A percentile compares a stretch with the other conserved stretches of the same genome.
phyloP scores from a whole-genome alignment of 2,888 invertebrate species.

The Folsomia candida region DNA sequence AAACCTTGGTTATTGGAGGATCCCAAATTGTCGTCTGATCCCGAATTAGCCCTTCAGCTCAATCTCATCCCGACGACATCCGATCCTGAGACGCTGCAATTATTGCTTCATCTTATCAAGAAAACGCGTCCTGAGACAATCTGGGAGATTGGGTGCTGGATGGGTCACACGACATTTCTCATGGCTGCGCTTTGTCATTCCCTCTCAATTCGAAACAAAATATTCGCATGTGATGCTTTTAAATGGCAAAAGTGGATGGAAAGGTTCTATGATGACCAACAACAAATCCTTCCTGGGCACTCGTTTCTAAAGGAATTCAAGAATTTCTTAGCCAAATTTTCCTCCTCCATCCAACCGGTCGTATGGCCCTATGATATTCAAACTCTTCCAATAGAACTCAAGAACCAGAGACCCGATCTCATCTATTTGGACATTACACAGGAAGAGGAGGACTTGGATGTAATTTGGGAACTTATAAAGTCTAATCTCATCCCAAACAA shows the following conservation, averaged over 20 bases:
- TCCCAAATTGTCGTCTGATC: no score
- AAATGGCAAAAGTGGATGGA: constrained; percentile 39
- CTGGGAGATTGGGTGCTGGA: constrained; percentile 42
- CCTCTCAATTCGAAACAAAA: neutral
- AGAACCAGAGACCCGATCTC: constrained; percentile 26
- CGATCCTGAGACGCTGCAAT: constrained; percentile 33
- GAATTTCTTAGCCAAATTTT: constrained; percentile 1
- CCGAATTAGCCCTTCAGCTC: no score
- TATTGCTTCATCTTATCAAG: constrained; percentile 29
- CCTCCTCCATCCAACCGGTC: constrained; percentile 20
- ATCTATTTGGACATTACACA: constrained; percentile 38
- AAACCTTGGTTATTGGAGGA: constrained; percentile 27
- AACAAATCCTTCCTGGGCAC: constrained; percentile 18
- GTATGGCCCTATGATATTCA: constrained; percentile 34
- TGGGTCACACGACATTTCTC: constrained; percentile 29
- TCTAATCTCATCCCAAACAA: constrained; percentile 23
- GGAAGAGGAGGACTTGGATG: constrained; percentile 31
- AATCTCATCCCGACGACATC: constrained; percentile 35
- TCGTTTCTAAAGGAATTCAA: constrained; percentile 22
- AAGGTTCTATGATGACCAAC: neutral
- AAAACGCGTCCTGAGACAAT: constrained; percentile 17
- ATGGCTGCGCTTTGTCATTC: constrained; percentile 15
- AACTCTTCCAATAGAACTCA: constrained; percentile 23
- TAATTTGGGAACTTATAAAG: constrained; percentile 29
- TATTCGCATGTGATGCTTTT: constrained; percentile 41